Conservation (phyloP, 2,113 vertebrate genomes). For the Xerus inauris region DNA sequence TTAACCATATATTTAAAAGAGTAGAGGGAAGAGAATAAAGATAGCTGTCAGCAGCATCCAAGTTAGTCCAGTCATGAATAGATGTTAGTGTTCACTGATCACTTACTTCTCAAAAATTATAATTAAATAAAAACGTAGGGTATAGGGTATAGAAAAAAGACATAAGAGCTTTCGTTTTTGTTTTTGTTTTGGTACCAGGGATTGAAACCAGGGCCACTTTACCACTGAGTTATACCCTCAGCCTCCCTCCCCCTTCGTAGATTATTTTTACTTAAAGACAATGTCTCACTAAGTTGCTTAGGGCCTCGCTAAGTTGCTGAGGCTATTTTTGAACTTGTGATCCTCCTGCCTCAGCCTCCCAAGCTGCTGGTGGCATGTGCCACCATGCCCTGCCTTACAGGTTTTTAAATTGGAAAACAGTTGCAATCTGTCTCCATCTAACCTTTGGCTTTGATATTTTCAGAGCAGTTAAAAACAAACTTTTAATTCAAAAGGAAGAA, state of each 20-base stretch:
- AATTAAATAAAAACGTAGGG: background rate
- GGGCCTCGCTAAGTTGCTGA: too few species aligned
- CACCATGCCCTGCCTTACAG: background rate
- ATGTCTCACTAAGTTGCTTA: too few species aligned
- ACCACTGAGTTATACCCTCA: too few species aligned
- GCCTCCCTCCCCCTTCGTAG: too few species aligned
- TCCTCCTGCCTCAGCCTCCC: too few species aligned
- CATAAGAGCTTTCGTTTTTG: too few species aligned
- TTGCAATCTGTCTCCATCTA: background rate
- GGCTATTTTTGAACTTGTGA: too few species aligned
- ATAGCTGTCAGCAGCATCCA: accelerated
- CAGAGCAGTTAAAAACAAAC: background rate
- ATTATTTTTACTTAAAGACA: too few species aligned
- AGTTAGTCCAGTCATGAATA: background rate
- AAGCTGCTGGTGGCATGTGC: too few species aligned
- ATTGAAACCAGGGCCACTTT: too few species aligned
- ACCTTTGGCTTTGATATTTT: background rate
- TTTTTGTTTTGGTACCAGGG: too few species aligned
- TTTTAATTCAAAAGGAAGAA: background rate
- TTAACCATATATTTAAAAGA: background rate
- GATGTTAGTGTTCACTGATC: background rate
- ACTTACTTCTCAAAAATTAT: background rate
- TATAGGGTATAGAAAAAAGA: background rate
- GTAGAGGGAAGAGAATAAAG: background rate
- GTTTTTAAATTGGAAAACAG: background rate